phyloP scores from a whole-genome alignment of 2,113 vertebrate species.

The Dipodomys stephensi region DNA sequence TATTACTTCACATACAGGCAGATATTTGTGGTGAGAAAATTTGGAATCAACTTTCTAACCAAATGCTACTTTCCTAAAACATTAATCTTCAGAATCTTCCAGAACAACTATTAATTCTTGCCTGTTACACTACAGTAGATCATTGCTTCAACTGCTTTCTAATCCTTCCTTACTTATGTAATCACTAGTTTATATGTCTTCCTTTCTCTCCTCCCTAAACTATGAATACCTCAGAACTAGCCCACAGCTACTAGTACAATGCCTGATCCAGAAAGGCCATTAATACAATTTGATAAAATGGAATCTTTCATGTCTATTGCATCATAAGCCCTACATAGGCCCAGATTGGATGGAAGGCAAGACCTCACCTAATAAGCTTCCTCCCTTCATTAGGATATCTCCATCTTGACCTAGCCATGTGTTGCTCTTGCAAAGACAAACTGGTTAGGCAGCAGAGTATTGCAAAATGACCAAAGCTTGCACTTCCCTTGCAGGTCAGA shows the following conservation, averaged over 20 bases:
- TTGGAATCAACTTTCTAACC: background rate
- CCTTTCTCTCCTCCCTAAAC: slow-evolving; percentile 48
- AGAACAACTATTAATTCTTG: slow-evolving; percentile 29
- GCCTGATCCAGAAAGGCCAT: background rate
- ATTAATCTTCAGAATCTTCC: slow-evolving; percentile 38
- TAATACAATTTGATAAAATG: background rate
- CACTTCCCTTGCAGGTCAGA: slow-evolving; percentile 74
- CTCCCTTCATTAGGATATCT: slow-evolving; percentile 17
- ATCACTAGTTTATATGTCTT: slow-evolving; percentile 17
- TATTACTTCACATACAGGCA: background rate
- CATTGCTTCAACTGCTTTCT: slow-evolving; percentile 42
- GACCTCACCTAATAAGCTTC: background rate
- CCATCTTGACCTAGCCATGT: slow-evolving; percentile 15
- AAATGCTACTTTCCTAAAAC: slow-evolving; percentile 16
- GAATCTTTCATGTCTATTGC: background rate
- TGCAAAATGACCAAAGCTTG: slow-evolving; percentile 67
- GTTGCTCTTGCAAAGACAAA: slow-evolving; percentile 65
- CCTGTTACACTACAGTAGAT: background rate
- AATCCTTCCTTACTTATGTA: slow-evolving; percentile 53
- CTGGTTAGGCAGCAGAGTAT: slow-evolving; percentile 73
- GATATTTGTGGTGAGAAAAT: background rate
- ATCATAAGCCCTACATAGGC: slow-evolving; percentile 18
- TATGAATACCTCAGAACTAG: slow-evolving; percentile 21
- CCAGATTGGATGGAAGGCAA: slow-evolving; percentile 29
- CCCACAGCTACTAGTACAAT: background rate